A percentile compares a stretch with the other conserved stretches of the same genome.
These are phyloP conservation scores for Rhopalosiphum maidis DNA, from an alignment of 1,140 invertebrate species.

Conservation along the genomic window DNA sequence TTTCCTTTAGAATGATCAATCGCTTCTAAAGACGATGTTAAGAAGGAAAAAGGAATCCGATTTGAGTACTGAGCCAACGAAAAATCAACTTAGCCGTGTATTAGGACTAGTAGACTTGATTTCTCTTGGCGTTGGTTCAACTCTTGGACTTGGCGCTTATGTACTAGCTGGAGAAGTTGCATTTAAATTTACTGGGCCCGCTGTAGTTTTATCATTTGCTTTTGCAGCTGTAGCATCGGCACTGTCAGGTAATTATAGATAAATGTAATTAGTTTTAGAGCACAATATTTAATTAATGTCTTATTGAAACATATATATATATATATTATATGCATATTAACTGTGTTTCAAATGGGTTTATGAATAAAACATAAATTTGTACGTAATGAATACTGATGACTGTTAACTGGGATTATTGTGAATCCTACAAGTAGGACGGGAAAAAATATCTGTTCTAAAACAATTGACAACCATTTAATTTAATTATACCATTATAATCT, in stretches of 20 bases:
- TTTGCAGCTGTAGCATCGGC: slow-evolving; percentile 88
- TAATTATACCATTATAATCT: not conserved
- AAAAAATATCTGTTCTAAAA: not conserved
- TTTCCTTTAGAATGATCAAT: slow-evolving; percentile 1
- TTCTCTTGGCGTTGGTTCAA: slow-evolving; percentile 84
- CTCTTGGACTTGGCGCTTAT: slow-evolving; percentile 91
- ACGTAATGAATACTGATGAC: not conserved
- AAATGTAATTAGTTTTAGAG: not conserved
- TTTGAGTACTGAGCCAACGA: slow-evolving; percentile 37
- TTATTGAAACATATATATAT: not conserved
- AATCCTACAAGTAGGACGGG: not conserved
- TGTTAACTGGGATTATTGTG: not conserved
- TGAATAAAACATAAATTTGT: not conserved
- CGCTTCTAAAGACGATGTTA: not conserved
- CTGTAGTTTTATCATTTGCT: slow-evolving; percentile 85
- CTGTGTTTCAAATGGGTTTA: not conserved
- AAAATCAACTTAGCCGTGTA: slow-evolving; percentile 71
- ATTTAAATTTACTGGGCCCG: slow-evolving; percentile 81
- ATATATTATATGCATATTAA: not conserved
- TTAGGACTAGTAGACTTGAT: slow-evolving; percentile 80
- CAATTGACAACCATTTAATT: not conserved
- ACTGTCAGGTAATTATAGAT: slow-evolving; percentile 75
- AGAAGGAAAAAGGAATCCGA: slow-evolving; percentile 47
- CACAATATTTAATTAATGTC: not conserved
- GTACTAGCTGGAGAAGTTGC: slow-evolving; percentile 91